Conservation (phyloP, 2,113 vertebrate genomes). For the Cnemophilus loriae region DNA sequence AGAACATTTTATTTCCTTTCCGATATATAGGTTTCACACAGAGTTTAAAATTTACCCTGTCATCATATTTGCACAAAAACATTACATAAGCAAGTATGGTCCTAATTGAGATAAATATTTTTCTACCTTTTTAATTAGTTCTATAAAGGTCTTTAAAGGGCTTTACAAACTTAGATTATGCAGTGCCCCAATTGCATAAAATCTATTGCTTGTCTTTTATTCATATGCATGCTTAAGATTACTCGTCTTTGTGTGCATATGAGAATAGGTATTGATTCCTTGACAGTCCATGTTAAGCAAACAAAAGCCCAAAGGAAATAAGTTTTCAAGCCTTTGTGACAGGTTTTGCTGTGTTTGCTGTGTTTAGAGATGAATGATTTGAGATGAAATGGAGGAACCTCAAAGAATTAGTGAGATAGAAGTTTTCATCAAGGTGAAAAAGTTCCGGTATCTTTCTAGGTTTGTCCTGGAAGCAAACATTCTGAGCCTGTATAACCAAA, state of each 20-base stretch:
- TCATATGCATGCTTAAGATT: slow-evolving; percentile 24
- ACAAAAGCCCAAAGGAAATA: slow-evolving; percentile 42
- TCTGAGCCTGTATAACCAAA: background rate
- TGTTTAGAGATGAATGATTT: background rate
- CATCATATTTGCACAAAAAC: background rate
- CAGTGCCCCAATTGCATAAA: slow-evolving; percentile 6
- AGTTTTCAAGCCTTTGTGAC: slow-evolving; percentile 28
- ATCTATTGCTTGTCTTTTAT: slow-evolving; percentile 27
- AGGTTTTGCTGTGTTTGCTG: background rate
- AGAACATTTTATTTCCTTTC: background rate
- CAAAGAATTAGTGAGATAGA: background rate
- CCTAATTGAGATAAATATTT: background rate
- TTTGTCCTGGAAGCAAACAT: background rate
- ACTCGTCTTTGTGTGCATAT: slow-evolving; percentile 10
- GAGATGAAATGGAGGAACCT: background rate
- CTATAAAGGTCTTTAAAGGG: background rate
- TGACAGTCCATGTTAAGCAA: slow-evolving; percentile 7
- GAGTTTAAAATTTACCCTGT: background rate
- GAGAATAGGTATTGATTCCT: slow-evolving; percentile 49
- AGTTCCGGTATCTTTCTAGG: background rate
- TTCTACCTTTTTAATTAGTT: slow-evolving; percentile 13
- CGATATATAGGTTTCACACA: background rate
- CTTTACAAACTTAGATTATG: slow-evolving; percentile 6
- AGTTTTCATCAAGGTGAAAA: background rate
- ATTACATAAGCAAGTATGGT: background rate